phyloP scores from a whole-genome alignment of 2,797 vertebrate genomes.

The Mus spretus region DNA sequence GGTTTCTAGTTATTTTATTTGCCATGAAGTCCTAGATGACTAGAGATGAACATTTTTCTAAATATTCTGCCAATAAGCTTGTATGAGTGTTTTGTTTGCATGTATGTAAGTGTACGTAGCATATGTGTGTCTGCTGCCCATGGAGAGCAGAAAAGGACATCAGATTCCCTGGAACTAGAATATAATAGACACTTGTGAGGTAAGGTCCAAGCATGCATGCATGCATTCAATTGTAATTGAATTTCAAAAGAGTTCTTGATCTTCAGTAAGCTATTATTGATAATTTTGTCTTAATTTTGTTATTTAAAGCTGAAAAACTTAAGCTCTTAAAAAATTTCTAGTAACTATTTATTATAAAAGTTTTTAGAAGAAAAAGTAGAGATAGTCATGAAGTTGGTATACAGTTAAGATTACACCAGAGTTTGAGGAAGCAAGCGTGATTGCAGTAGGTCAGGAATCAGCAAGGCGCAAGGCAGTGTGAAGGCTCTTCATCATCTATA shows the following conservation, averaged over 20 bases:
- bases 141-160: neutral
- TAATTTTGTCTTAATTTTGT: slow-evolving; percentile 23
- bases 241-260: slow-evolving; percentile 58
- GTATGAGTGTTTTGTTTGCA: neutral
- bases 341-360: slow-evolving; percentile 20
- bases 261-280: slow-evolving; percentile 15
- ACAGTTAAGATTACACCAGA: neutral
- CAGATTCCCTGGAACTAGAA: neutral
- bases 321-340: slow-evolving; percentile 10
- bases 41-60: neutral
- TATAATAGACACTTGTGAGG: neutral
- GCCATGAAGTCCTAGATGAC: neutral
- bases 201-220: neutral
- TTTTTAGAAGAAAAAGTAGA: neutral
- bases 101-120: neutral
- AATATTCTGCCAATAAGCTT: slow-evolving; percentile 20
- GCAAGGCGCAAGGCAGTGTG: neutral
- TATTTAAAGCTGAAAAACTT: slow-evolving; percentile 33
- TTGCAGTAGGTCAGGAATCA: neutral
- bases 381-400: neutral
- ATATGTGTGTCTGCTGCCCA: neutral
- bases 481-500: neutral
- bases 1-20: slow-evolving; percentile 21
- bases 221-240: slow-evolving; percentile 37
- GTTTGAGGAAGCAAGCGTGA: neutral